Base-by-base conservation (phyloP, 2,113 vertebrate species). In the Perognathus longimembris region DNA sequence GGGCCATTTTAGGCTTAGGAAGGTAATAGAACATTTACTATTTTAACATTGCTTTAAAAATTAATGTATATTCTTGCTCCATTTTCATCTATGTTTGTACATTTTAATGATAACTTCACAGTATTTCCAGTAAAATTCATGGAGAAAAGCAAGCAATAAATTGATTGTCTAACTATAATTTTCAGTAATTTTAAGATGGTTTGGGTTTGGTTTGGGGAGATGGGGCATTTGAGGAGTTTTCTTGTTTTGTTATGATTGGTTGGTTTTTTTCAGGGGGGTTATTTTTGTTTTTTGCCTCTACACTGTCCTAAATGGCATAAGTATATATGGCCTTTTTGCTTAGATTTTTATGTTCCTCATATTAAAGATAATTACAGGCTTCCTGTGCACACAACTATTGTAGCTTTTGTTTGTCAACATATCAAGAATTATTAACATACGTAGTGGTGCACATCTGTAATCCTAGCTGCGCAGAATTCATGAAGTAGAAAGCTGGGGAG, bases 1-100 rank as follows among this genome's bases (percentile, higher is more conserved):
- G 99, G 99, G 99, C 76, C 99, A 99, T 95, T 98, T 99, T 95
- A 98, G 98, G 91, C 98, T 99, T 82, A 98, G 99, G 95, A 99
- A 99, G 99, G 99, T 99, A 97, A 88, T 3, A 77, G n/a, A 78
- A 92, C 89, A 77, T 97, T 71, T 95, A 75, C 36, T 87, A 1
- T 59, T 83, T 77, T 77, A 77, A 57, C 66, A 64, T 80, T 81
- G 88, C 40, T 34, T 0, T 4, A 36, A 63, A 80, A 22, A 32
- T 87, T 61, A 92, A 38, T 78, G 3, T 82, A 7, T 76, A n/a
- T 63, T 54, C 0, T 26, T 71, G 94, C 76, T 79, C 40, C 71
- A 0, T 81, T 79, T 78, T 92, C 6, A 6, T 59, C 82, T 66
- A 80, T 64, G 40, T 38, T n/a, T 70, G 24, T 82, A 1, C 70